These are phyloP conservation scores for Anguilla obscura DNA, from an alignment of 2,797 vertebrate species.

Conservation along the genomic window DNA sequence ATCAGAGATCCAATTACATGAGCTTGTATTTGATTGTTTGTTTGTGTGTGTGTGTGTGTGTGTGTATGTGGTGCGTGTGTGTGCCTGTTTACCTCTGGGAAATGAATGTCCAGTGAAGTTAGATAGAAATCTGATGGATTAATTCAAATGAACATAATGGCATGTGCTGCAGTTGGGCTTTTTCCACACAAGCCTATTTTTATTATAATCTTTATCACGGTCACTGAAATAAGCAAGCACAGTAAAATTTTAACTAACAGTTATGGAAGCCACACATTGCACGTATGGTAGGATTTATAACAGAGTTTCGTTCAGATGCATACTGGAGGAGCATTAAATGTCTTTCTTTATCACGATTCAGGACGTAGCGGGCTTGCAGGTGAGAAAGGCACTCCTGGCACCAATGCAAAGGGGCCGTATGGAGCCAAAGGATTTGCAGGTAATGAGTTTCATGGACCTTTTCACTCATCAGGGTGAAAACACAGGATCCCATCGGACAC, in stretches of 20 bases:
- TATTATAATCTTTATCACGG: not conserved
- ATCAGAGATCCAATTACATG: not conserved
- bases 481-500: not conserved
- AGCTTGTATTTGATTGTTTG: not conserved
- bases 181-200: not conserved
- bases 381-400: constrained; percentile 63
- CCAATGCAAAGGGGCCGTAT: constrained; percentile 65
- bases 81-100: not conserved
- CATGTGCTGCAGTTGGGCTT: not conserved
- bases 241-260: not conserved
- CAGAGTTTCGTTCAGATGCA: not conserved
- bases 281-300: not conserved
- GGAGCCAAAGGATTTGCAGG: constrained; percentile 75
- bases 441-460: constrained; percentile 40
- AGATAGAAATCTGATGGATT: not conserved
- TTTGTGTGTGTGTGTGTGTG: not conserved
- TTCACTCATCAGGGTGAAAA: not conserved
- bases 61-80: constrained; percentile 2
- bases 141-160: not conserved
- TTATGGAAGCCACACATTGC: not conserved
- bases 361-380: constrained; percentile 67
- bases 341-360: constrained; percentile 36
- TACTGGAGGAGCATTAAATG: not conserved
- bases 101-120: not conserved
- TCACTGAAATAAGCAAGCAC: not conserved